These are phyloP conservation scores for Ptychochromis oligacanthus DNA, from an alignment of 2,113 vertebrate genomes.

Conservation along the genomic window DNA sequence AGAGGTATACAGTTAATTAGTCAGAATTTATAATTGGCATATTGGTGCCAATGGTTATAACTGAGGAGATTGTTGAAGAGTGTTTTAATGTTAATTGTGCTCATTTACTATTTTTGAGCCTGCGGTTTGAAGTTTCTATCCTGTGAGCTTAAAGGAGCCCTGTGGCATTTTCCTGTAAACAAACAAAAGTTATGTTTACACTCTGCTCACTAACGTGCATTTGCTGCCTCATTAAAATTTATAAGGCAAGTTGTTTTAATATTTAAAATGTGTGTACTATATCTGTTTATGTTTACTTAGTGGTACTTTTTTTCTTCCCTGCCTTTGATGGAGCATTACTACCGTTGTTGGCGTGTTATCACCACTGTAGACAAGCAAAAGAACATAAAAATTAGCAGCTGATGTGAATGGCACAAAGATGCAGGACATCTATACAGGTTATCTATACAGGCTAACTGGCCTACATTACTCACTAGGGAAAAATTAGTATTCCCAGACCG, in stretches of 20 bases:
- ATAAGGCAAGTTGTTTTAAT: background rate
- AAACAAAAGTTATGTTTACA: background rate
- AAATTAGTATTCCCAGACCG: too few relatives aligned
- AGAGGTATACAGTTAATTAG: background rate
- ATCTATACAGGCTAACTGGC: background rate
- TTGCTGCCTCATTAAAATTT: background rate
- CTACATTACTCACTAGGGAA: background rate
- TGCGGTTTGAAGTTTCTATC: background rate
- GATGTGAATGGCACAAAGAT: background rate
- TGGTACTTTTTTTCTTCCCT: background rate
- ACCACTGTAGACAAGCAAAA: background rate
- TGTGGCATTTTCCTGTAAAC: background rate
- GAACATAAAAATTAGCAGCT: background rate
- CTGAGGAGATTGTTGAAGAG: background rate
- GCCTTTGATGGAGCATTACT: background rate
- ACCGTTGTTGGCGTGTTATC: background rate
- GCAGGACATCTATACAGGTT: background rate
- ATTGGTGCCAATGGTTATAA: background rate
- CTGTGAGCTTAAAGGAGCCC: background rate
- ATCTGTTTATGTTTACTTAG: background rate
- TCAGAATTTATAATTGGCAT: background rate
- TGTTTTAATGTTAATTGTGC: background rate
- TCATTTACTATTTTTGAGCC: background rate
- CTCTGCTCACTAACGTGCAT: background rate
- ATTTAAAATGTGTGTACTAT: background rate